Evolutionary conservation across 2,888 invertebrate genomes (phyloP), one percentile per base, ranked within the genome.

Genomic region (Heliothis peltigera): DNA sequence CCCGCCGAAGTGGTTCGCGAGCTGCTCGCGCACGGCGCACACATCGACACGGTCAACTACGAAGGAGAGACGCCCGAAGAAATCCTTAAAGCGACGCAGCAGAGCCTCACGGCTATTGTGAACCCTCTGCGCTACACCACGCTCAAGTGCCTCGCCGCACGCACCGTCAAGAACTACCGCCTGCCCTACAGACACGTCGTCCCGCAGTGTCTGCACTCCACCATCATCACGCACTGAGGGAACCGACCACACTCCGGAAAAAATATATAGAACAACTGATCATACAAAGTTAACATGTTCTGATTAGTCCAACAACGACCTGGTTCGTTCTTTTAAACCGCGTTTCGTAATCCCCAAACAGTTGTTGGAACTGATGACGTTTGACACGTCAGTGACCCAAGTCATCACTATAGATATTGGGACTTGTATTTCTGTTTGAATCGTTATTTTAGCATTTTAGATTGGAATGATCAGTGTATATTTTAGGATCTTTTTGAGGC

Each of bases 71-170:
- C 98, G 0, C 98, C 98, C 81, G 96, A 96, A 77, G 96, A 96
- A 73, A 92, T 98, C 73, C 92, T 97, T 60, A 95, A 96, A 56
- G 87, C 92, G 49, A 78, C 84, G 51, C 95, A 95, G 57, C 97
- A 97, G 84, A 94, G 93, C 72, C 93, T 97, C 58, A 95, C 96
- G 75, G 93, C 97, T 80, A 95, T 97, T 74, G 96, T 98, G 48
- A 97, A 97, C 91, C 97, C 97, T 7, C 95, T 98, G 52, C 96
- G 96, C 75, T 97, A 97, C 90, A 97, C 97, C 49, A 96, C 97
- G 66, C 96, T 99, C 77, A 97, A 97, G 84, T 99, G 99, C 89
- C 96, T 98, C 65, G 98, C 98, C 15, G 98, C 99, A 12, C 96
- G 97, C 75, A 97, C 97, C 4, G 97, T 99, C 61, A 96, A 96